A percentile compares a stretch with the other conserved stretches of the same genome.
Evolutionary conservation across 2,113 vertebrate species (phyloP).

Genomic region (Brachionichthys hirsutus): DNA sequence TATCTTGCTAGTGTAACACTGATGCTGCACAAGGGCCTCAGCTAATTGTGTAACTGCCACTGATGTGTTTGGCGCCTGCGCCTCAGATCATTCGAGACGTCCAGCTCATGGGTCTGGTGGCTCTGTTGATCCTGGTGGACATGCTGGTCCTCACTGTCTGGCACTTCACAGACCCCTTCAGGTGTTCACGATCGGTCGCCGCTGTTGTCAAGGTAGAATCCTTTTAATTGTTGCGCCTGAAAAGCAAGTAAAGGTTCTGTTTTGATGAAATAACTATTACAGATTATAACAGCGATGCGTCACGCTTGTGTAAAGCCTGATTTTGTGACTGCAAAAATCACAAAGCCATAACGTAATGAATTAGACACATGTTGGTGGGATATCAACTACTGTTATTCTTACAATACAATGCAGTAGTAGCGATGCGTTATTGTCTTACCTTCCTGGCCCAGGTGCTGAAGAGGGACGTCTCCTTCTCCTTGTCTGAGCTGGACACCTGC

Average conservation of each 20-base stretch:
- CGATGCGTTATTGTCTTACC: not conserved
- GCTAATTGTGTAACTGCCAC: not conserved
- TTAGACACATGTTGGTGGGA: too few relatives aligned
- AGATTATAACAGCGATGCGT: too few relatives aligned
- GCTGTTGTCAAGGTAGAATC: slow-evolving; percentile 82
- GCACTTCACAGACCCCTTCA: slow-evolving; percentile 87
- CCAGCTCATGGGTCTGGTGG: slow-evolving; percentile 88
- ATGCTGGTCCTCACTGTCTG: slow-evolving; percentile 84
- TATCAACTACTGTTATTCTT: too few relatives aligned
- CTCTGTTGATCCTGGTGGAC: slow-evolving; percentile 82
- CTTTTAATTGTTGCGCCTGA: not conserved
- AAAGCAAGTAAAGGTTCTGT: not conserved
- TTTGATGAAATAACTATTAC: too few relatives aligned
- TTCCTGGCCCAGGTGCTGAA: slow-evolving; percentile 78
- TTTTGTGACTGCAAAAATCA: too few relatives aligned
- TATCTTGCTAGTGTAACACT: not conserved
- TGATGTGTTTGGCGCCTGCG: not conserved
- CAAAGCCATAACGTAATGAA: too few relatives aligned
- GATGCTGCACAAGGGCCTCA: not conserved
- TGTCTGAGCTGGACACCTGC: slow-evolving; percentile 83
- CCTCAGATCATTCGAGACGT: slow-evolving; percentile 95
- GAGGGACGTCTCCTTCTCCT: slow-evolving; percentile 81
- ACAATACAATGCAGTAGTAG: too few relatives aligned
- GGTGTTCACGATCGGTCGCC: slow-evolving; percentile 82
- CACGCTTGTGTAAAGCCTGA: too few relatives aligned